Percentiles rank a stretch among this genome's conserved stretches.
Conservation (phyloP, 2,888 invertebrate species). For the Agrotis segetum region DNA sequence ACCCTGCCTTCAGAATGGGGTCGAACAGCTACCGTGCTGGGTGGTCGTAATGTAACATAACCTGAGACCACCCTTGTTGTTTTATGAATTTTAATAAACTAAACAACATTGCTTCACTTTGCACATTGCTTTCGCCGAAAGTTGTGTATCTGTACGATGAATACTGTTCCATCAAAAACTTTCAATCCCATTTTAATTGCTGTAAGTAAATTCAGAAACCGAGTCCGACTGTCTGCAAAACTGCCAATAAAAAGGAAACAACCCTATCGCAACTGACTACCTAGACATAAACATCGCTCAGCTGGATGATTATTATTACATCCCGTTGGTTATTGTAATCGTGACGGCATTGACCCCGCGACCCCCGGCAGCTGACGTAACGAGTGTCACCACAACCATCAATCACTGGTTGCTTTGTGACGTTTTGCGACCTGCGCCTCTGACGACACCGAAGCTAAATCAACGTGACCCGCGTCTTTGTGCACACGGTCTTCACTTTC, state of each 20-base stretch:
- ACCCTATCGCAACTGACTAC: slow-evolving; percentile 26
- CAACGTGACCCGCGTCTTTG: slow-evolving; percentile 58
- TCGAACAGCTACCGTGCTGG: slow-evolving; percentile 74
- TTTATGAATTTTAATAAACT: slow-evolving; percentile 82
- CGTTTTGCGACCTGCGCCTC: slow-evolving; percentile 81
- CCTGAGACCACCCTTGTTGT: slow-evolving; percentile 76
- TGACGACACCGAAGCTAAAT: slow-evolving; percentile 58
- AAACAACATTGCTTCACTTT: slow-evolving; percentile 66
- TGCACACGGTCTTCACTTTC: slow-evolving; percentile 18
- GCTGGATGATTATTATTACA: slow-evolving; percentile 72
- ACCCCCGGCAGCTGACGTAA: slow-evolving; percentile 82
- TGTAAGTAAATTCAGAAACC: neutral
- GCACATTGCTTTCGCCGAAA: slow-evolving; percentile 56
- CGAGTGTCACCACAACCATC: slow-evolving; percentile 87
- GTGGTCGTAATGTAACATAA: slow-evolving; percentile 81
- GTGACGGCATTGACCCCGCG: slow-evolving; percentile 87
- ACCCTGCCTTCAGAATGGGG: slow-evolving; percentile 71
- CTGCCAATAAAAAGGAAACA: slow-evolving; percentile 2
- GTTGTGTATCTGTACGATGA: slow-evolving; percentile 33
- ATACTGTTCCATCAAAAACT: neutral
- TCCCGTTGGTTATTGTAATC: slow-evolving; percentile 79
- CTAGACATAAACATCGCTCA: slow-evolving; percentile 66
- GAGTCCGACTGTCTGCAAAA: neutral
- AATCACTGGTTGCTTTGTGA: slow-evolving; percentile 85
- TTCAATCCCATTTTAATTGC: neutral